A percentile compares a stretch with the other conserved stretches of the same genome.
Conservation (phyloP, 2,113 vertebrate genomes). For the Anoplopoma fimbria region DNA sequence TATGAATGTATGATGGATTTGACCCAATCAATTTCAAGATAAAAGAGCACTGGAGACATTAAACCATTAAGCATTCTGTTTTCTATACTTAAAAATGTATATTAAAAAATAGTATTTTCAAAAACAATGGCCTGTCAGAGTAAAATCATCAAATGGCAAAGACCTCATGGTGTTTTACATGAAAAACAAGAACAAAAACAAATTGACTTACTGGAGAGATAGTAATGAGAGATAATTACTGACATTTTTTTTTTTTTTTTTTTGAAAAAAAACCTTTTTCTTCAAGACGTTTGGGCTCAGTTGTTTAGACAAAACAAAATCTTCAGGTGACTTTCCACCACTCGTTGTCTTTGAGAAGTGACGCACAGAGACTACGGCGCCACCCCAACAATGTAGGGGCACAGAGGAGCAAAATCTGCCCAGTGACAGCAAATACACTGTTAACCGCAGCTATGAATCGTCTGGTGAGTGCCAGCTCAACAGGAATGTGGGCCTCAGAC, state of each 20-base stretch:
- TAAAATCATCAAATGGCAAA: neutral
- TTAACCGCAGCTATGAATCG: conserved; percentile 48
- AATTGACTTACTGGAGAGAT: neutral
- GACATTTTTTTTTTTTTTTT: conserved; percentile 6
- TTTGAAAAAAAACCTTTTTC: conserved; percentile 2
- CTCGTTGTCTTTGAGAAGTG: conserved; percentile 55
- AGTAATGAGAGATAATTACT: neutral
- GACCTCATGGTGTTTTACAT: neutral
- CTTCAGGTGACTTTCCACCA: conserved; percentile 50
- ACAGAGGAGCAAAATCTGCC: conserved; percentile 66
- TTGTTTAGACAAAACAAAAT: conserved; percentile 33
- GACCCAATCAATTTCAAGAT: neutral
- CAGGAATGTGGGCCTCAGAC: conserved; percentile 52
- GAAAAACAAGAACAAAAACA: neutral
- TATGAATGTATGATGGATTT: neutral
- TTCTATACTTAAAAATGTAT: neutral
- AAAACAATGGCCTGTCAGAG: neutral
- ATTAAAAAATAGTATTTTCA: neutral
- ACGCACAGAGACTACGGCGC: conserved; percentile 43
- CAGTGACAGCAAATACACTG: conserved; percentile 70
- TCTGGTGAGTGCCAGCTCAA: conserved; percentile 51
- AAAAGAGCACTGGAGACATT: neutral
- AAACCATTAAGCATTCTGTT: too few species aligned
- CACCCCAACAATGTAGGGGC: conserved; percentile 66
- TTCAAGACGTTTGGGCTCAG: conserved; percentile 12